A percentile compares a stretch with the other conserved stretches of the same genome.
Evolutionary conservation across 2,113 vertebrate genomes (phyloP).

Genomic region (Hippocampus zosterae): DNA sequence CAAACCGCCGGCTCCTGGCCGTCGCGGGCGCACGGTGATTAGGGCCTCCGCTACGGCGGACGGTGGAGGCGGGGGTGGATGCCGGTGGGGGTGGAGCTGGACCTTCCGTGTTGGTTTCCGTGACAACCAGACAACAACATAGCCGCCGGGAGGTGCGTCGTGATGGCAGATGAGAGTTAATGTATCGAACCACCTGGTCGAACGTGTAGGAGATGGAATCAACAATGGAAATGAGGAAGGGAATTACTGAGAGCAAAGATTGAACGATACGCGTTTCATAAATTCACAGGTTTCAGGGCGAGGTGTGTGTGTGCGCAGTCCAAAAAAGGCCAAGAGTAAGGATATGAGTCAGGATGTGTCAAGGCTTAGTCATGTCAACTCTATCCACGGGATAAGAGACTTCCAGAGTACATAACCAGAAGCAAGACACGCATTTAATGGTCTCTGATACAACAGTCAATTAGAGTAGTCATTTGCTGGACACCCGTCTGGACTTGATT

Average conservation of each 20-base stretch:
- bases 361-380: constrained; percentile 33
- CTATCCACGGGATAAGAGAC: constrained; percentile 2
- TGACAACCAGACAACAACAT: constrained; percentile 58
- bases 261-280: background rate
- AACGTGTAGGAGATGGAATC: constrained; percentile 32
- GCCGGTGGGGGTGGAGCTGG: constrained; percentile 2
- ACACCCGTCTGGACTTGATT: background rate
- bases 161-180: constrained; percentile 50
- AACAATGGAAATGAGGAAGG: constrained; percentile 6
- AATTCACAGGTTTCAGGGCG: constrained; percentile 2
- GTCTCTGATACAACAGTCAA: background rate
- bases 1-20: constrained; percentile 63
- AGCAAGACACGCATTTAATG: background rate
- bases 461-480: background rate
- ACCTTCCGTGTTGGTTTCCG: constrained; percentile 47
- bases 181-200: constrained; percentile 44
- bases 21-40: constrained; percentile 34
- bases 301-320: constrained; percentile 26
- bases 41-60: constrained; percentile 16
- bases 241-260: constrained; percentile 10
- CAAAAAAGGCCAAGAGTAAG: background rate
- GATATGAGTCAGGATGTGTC: constrained; percentile 38
- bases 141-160: constrained; percentile 37
- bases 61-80: background rate
- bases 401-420: constrained; percentile 7